phyloP scores from a whole-genome alignment of 2,888 invertebrate species.

The Troides aeacus region DNA sequence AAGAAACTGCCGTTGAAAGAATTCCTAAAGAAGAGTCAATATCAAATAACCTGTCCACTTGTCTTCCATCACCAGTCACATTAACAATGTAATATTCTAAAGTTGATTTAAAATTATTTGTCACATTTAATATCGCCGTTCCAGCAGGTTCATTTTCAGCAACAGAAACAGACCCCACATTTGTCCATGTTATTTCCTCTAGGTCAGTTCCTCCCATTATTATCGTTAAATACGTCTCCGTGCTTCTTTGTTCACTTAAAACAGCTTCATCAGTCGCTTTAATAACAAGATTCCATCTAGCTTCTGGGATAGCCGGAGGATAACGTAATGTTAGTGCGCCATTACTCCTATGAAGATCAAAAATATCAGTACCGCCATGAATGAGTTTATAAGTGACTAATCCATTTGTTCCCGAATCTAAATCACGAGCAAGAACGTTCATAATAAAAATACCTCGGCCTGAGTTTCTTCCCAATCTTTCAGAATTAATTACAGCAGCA shows the following conservation, averaged over 20 bases:
- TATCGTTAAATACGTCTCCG: slow-evolving; percentile 92
- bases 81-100: slow-evolving; percentile 96
- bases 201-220: slow-evolving; percentile 83
- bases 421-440: slow-evolving; percentile 90
- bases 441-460: slow-evolving; percentile 85
- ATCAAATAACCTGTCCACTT: slow-evolving; percentile 94
- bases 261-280: slow-evolving; percentile 96
- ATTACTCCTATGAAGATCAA: slow-evolving; percentile 89
- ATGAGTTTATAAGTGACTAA: slow-evolving; percentile 94
- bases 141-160: slow-evolving; percentile 94
- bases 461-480: slow-evolving; percentile 68
- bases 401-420: slow-evolving; percentile 95
- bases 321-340: slow-evolving; percentile 86
- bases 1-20: slow-evolving; percentile 89
- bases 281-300: slow-evolving; percentile 89
- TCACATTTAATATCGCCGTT: slow-evolving; percentile 90
- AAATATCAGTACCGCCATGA: slow-evolving; percentile 87
- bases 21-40: slow-evolving; percentile 94
- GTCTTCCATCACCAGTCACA: slow-evolving; percentile 86
- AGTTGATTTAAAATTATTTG: slow-evolving; percentile 83
- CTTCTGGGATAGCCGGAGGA: slow-evolving; percentile 81
- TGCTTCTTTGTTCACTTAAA: slow-evolving; percentile 91
- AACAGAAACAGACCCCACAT: slow-evolving; percentile 87
- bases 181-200: slow-evolving; percentile 82
- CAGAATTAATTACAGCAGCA: slow-evolving; percentile 88